These are phyloP conservation scores for Amphilophus citrinellus DNA, from an alignment of 2,113 vertebrate species.

Conservation along the genomic window DNA sequence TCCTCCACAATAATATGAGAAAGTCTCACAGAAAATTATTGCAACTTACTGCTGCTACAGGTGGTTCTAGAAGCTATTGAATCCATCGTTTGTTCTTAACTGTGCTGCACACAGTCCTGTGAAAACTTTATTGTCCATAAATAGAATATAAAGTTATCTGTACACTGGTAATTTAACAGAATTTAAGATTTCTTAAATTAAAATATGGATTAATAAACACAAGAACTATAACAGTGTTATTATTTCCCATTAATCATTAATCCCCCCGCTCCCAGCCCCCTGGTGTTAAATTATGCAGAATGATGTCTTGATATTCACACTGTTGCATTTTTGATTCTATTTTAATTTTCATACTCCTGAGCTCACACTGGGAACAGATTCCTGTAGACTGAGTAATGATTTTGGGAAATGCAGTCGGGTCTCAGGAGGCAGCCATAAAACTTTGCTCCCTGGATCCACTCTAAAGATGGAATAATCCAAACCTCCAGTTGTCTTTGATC, in stretches of 20 bases:
- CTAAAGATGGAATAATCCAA: conserved; percentile 41
- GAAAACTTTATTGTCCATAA: not conserved
- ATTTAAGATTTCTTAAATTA: fast-evolving
- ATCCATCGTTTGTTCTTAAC: no score
- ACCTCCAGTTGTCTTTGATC: conserved; percentile 30
- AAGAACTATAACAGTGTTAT: no score
- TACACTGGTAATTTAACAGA: not conserved
- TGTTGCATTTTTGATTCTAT: not conserved
- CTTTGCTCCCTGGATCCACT: conserved; percentile 10
- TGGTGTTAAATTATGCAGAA: not conserved
- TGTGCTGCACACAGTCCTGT: not conserved
- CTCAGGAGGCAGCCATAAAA: conserved; percentile 34
- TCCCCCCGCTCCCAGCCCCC: not conserved
- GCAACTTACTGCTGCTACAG: not conserved
- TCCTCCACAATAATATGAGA: no score
- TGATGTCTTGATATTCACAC: not conserved
- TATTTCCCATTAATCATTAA: not conserved
- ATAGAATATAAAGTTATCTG: not conserved
- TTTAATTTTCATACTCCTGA: not conserved
- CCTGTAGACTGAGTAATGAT: conserved; percentile 27
- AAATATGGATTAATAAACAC: not conserved
- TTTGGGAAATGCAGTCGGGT: conserved; percentile 14
- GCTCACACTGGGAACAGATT: not conserved
- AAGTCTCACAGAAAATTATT: fast-evolving
- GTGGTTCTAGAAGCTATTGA: no score